These are phyloP conservation scores for Papilio gigon DNA, from an alignment of 2,888 invertebrate species.

Conservation along the genomic window DNA sequence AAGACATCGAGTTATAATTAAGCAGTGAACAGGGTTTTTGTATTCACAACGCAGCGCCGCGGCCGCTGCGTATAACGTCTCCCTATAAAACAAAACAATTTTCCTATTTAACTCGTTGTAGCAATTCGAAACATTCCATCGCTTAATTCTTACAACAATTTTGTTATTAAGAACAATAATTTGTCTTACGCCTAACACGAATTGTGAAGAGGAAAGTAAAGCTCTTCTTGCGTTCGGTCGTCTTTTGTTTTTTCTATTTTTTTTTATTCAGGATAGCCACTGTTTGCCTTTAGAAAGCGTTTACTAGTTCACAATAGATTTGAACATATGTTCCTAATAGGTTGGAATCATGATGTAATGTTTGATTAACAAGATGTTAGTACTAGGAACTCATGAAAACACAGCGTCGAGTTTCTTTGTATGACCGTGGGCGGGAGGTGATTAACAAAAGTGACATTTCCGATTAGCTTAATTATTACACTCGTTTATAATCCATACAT, in stretches of 20 bases:
- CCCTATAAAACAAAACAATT: slow-evolving; percentile 52
- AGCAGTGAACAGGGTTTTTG: slow-evolving; percentile 30
- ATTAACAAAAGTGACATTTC: slow-evolving; percentile 18
- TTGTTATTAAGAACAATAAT: slow-evolving; percentile 43
- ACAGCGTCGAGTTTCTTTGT: background rate
- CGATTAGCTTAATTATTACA: slow-evolving; percentile 20
- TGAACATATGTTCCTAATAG: no score
- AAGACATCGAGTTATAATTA: slow-evolving; percentile 28
- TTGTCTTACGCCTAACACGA: background rate
- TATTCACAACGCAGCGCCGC: slow-evolving; percentile 37
- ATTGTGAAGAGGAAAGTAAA: background rate
- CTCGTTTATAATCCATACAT: slow-evolving; percentile 14
- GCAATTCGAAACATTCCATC: slow-evolving; percentile 52
- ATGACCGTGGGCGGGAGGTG: background rate
- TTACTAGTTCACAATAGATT: no score
- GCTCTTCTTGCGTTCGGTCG: background rate
- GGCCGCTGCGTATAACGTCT: slow-evolving; percentile 39
- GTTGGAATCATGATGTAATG: background rate
- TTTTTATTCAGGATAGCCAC: background rate
- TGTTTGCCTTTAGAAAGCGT: no score
- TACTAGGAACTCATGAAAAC: background rate
- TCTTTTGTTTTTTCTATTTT: background rate
- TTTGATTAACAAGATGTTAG: background rate
- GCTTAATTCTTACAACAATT: slow-evolving; percentile 47
- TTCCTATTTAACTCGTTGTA: slow-evolving; percentile 53